Evolutionary conservation across 37 sponge, comb jelly and placozoan genomes (phyloP), one percentile per base, ranked within the genome.

Genomic region (Amphimedon queenslandica): DNA sequence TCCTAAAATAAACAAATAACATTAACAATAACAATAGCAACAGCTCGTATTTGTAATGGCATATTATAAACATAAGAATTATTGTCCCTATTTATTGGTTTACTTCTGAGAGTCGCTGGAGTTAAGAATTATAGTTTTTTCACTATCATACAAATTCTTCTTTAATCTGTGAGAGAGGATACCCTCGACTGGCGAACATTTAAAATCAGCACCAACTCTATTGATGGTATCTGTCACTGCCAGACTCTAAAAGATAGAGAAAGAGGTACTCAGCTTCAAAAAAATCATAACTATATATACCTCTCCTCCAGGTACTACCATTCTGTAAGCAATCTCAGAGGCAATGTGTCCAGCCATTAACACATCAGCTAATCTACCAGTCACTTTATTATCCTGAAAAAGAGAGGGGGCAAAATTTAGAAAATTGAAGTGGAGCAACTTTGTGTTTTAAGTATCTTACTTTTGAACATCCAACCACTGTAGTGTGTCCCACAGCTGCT

Each of bases 301-400:
- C 82, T 92, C 90, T 69, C 89, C 87, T 67, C 99, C 99, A 42
- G 96, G 93, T 43, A 88, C 77, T 2, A 99, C 78, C 77, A 99
- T 86, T 13, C 99, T 70, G 34, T 86, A 91, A 0, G 96, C 93
- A 5, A 90, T 77, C 70, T 99, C 99, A 27, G 93, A 71, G 20
- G 96, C 91, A 37, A 85, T 35, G 79, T 90, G 78, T 13, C 83
- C 96, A 11, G 99, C 99, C 41, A 85, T 66, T 4, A 99, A 82
- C 13, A 84, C 92, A 76, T 99, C 99, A 42, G 99, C 99, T 58
- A 81, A 84, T 0, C 80, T 69, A 30, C 93, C 99, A 32, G 93
- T 87, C 35, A 90, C 91, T 27, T 77, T 80, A 42, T 66, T 79
- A 3, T 92, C 93, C 84, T 84, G 43, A 24, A 69, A 6, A 2